These are phyloP conservation scores for Staurois parvus DNA, from an alignment of 2,797 vertebrate genomes.

Conservation along the genomic window DNA sequence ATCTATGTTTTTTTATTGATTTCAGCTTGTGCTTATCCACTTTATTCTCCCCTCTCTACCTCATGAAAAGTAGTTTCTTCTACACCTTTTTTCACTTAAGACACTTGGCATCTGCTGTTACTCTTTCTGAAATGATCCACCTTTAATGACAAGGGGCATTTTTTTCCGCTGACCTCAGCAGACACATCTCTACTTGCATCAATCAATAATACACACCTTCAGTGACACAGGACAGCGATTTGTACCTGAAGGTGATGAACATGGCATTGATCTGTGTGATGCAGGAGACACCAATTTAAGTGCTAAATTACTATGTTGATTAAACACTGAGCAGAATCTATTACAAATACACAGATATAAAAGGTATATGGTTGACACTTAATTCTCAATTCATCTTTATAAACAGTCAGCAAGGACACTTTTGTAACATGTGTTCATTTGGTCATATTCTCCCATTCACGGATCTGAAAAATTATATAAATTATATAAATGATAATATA, in stretches of 20 bases:
- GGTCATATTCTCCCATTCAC: background rate
- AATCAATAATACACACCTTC: constrained; percentile 59
- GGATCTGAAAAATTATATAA: too few species aligned
- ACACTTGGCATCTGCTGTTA: constrained; percentile 56
- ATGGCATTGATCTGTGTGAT: constrained; percentile 55
- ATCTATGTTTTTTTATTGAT: constrained; percentile 63
- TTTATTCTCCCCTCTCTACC: constrained; percentile 60
- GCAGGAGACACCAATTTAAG: constrained; percentile 53
- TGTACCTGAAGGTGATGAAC: constrained; percentile 59
- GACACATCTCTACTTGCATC: constrained; percentile 52
- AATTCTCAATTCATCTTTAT: constrained; percentile 47
- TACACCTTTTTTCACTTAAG: constrained; percentile 54
- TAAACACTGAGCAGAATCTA: constrained; percentile 50
- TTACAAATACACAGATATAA: constrained; percentile 54
- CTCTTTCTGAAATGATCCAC: constrained; percentile 56
- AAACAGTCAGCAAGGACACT: constrained; percentile 32
- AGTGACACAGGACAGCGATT: constrained; percentile 56
- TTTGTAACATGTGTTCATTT: background rate
- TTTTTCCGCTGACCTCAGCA: constrained; percentile 61
- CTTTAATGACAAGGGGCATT: constrained; percentile 59
- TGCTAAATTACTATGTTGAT: constrained; percentile 57
- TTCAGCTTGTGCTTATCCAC: constrained; percentile 62
- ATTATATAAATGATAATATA: too few species aligned
- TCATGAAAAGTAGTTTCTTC: constrained; percentile 63
- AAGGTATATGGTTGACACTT: constrained; percentile 42